Percentiles rank a stretch among this genome's conserved stretches.
phyloP scores from a whole-genome alignment of 2,888 invertebrate species.

The Hetaerina titia region DNA sequence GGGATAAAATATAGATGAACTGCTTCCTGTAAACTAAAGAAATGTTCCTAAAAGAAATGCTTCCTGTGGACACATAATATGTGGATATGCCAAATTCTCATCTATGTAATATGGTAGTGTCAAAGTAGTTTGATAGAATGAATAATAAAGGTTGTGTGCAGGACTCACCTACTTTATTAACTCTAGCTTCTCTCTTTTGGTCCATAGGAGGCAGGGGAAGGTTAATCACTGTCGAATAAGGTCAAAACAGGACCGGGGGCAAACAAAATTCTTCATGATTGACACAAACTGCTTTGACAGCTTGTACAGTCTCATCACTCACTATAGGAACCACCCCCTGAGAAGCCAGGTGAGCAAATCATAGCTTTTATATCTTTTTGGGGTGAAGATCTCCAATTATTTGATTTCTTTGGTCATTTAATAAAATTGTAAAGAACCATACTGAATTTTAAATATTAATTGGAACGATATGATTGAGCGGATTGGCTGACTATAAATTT shows the following conservation, averaged over 20 bases:
- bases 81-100: too few relatives aligned
- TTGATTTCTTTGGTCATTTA: not conserved
- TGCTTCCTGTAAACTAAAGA: too few relatives aligned
- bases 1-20: too few relatives aligned
- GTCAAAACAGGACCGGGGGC: constrained; percentile 91
- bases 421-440: not conserved
- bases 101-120: too few relatives aligned
- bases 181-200: not conserved
- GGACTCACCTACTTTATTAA: not conserved
- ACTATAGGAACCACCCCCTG: constrained; percentile 92
- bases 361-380: not conserved
- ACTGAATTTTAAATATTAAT: too few relatives aligned
- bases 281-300: constrained; percentile 94
- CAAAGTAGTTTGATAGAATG: not conserved
- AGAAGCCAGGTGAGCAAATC: constrained; percentile 85
- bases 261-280: constrained; percentile 93
- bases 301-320: constrained; percentile 92
- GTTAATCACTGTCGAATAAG: constrained; percentile 96
- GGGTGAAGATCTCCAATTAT: not conserved
- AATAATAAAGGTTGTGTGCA: not conserved
- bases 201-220: constrained; percentile 85
- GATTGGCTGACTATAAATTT: too few relatives aligned
- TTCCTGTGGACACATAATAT: too few relatives aligned
- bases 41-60: too few relatives aligned
- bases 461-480: too few relatives aligned